Conservation (phyloP, 1,140 invertebrate genomes). For the Lepidurus packardi region DNA sequence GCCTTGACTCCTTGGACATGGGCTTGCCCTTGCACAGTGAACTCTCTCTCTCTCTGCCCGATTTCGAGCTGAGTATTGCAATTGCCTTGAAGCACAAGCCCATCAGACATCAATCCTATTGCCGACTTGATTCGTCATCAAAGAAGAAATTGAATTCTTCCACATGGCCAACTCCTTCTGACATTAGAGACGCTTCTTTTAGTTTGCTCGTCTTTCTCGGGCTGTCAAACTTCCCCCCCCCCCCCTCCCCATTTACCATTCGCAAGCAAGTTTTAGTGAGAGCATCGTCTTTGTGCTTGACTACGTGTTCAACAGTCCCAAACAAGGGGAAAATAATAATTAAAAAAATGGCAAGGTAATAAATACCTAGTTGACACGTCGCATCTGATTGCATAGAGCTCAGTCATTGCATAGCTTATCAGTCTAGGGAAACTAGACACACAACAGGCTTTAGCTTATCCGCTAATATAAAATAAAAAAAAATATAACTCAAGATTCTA, state of each 20-base stretch:
- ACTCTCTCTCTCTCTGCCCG: neutral
- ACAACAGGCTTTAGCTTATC: neutral
- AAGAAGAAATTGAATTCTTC: conserved; percentile 20
- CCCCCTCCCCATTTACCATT: neutral
- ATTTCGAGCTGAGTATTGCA: conserved; percentile 5
- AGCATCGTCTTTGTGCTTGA: too few relatives aligned
- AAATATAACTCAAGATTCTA: neutral
- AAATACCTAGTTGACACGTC: neutral
- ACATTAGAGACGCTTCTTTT: neutral
- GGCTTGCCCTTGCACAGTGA: neutral
- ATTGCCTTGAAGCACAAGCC: neutral
- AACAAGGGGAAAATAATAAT: neutral
- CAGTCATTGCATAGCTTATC: neutral
- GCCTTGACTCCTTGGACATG: neutral
- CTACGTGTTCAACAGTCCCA: neutral
- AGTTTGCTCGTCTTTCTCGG: neutral
- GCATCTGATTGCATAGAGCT: too few relatives aligned
- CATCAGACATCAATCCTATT: conserved; percentile 8
- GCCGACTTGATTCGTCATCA: conserved; percentile 13
- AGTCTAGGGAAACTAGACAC: neutral
- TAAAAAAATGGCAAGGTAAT: neutral
- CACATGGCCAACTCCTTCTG: neutral
- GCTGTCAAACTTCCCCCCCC: neutral
- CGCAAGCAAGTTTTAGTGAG: neutral
- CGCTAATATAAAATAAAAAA: neutral